Base-by-base conservation (phyloP, 2,888 invertebrate genomes). In the Lepidocyrtinus sp. region DNA sequence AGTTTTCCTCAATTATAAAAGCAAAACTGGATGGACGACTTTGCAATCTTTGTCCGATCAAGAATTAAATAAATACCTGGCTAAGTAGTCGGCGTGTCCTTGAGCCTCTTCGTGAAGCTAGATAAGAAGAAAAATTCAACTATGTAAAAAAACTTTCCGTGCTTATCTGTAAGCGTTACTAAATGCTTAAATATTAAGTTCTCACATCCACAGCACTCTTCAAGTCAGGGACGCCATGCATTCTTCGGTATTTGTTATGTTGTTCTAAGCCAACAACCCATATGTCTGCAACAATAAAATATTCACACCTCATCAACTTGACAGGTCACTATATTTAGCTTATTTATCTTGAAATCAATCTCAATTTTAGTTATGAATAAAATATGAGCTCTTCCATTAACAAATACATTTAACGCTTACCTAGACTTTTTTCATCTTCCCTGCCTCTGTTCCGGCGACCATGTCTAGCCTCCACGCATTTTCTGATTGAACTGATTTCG, bases 91-190 rank as follows among this genome's bases (percentile, higher is more conserved):
- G 0, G 79, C 79, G 45, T 79, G 73, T 0, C 27, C 26, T 69
- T 79, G 79, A n/a, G 73, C 74, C 17, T 61, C 68, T 45, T 74
- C 63, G 64, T 79, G 79, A 19, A 79, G 46, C 79, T 79, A n/a
- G n/a, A n/a, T 55, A 45, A 22, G 2, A 12, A 22, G 27, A 26
- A 62, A 2, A 62, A n/a, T n/a, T n/a, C n/a, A n/a, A n/a, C n/a
- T n/a, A n/a, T n/a, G n/a, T n/a, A n/a, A n/a, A 7, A 36, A 36
- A 36, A 36, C 12, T 36, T 36, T 36, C 36, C 36, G 36, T 36
- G 5, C 12, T 36, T 36, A 36, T 36, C 36, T 12, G 36, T 7
- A 36, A 7, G 5, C 36, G 12, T n/a, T n/a, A 36, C 12, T 36
- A 36, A 5, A 36, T 36, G 12, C 12, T 36, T 36, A 36, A 36